These are phyloP conservation scores for Ypsolopha sequella DNA, from an alignment of 2,888 invertebrate species.

Conservation along the genomic window DNA sequence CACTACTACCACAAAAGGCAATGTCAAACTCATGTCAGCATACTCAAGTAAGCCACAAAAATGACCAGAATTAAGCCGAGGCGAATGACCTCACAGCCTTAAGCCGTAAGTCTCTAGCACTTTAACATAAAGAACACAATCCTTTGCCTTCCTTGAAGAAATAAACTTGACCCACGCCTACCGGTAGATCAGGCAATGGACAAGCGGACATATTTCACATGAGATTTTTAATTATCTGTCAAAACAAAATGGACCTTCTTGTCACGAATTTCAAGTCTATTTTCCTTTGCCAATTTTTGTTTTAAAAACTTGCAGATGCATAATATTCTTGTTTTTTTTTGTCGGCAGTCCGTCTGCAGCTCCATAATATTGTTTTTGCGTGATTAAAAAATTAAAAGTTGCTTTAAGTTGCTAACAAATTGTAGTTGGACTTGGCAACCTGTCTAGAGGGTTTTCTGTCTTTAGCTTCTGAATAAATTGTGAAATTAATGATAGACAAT, in stretches of 20 bases:
- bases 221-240: slow-evolving; percentile 26
- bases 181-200: slow-evolving; percentile 44
- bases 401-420: neutral
- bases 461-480: too few relatives aligned
- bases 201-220: slow-evolving; percentile 61
- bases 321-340: neutral
- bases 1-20: neutral
- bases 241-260: slow-evolving; percentile 31
- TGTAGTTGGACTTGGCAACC: neutral
- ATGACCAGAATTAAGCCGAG: neutral
- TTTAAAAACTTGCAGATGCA: slow-evolving; percentile 5
- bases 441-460: too few relatives aligned
- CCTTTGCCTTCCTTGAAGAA: neutral
- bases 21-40: slow-evolving; percentile 7
- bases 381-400: slow-evolving; percentile 2
- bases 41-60: slow-evolving; percentile 1
- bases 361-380: slow-evolving; percentile 21
- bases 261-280: slow-evolving; percentile 2
- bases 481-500: too few relatives aligned
- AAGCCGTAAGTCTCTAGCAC: neutral
- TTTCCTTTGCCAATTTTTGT: neutral
- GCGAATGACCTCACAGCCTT: neutral
- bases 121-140: neutral
- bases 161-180: slow-evolving; percentile 54
- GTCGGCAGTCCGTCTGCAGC: slow-evolving; percentile 14